These are phyloP conservation scores for Oreochromis spilurus DNA, from an alignment of 2,113 vertebrate species.

Conservation along the genomic window DNA sequence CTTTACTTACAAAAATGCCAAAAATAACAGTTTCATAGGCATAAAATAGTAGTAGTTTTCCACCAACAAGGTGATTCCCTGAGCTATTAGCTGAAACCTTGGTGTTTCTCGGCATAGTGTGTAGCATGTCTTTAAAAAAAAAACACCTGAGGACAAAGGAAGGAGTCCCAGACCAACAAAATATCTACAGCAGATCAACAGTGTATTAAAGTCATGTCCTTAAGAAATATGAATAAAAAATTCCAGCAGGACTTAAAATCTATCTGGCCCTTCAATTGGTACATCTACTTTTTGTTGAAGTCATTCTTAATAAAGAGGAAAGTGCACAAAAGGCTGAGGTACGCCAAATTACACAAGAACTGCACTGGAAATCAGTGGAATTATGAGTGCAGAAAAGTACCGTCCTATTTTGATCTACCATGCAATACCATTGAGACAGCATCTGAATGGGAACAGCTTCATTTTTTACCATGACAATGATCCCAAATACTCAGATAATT, in stretches of 20 bases:
- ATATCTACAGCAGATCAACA: not conserved
- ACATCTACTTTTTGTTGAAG: not conserved
- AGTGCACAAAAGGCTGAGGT: not conserved
- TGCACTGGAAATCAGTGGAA: not conserved
- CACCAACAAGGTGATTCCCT: not conserved
- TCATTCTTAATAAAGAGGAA: not conserved
- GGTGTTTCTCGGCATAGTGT: not conserved
- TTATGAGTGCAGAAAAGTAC: not conserved
- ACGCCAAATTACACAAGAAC: not conserved
- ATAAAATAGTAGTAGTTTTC: not conserved
- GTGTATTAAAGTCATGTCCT: not conserved
- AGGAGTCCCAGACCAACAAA: not conserved
- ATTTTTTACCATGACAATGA: not conserved
- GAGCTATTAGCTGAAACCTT: not conserved
- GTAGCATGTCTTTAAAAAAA: too few species aligned
- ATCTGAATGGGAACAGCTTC: not conserved
- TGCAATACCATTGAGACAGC: not conserved
- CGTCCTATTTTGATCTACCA: not conserved
- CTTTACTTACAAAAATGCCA: not conserved
- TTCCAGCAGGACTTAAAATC: rapidly evolving
- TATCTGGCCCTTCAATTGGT: not conserved
- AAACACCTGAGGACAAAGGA: too few species aligned
- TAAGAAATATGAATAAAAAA: not conserved
- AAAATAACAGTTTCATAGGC: not conserved
- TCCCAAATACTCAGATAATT: not conserved